Percentiles rank a stretch among this genome's conserved stretches.
phyloP scores from a whole-genome alignment of 1,140 invertebrate genomes.

The Drosophila paulistorum region DNA sequence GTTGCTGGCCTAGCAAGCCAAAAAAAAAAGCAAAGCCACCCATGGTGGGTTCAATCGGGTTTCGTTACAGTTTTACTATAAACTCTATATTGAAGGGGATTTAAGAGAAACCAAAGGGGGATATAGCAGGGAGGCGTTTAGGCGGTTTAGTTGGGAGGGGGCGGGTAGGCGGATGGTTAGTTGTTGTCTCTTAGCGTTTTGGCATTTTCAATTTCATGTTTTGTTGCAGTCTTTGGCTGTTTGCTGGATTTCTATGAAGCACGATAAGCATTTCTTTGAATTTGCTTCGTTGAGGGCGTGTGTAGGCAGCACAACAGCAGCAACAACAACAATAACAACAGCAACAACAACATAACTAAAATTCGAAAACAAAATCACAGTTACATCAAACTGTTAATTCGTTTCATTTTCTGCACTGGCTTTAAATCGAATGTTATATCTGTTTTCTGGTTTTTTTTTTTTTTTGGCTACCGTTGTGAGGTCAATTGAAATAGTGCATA shows the following conservation, averaged over 20 bases:
- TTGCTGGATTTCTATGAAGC: slow-evolving; percentile 75
- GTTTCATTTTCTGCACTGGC: slow-evolving; percentile 77
- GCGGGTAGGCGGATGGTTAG: slow-evolving; percentile 47
- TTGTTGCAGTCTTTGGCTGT: slow-evolving; percentile 54
- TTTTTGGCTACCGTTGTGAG: slow-evolving; percentile 69
- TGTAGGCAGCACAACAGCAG: slow-evolving; percentile 36
- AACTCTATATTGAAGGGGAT: slow-evolving; percentile 58
- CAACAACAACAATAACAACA: slow-evolving; percentile 7
- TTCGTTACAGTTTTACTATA: slow-evolving; percentile 79
- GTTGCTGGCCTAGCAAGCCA: slow-evolving; percentile 39
- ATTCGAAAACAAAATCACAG: slow-evolving; percentile 64
- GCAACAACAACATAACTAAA: slow-evolving; percentile 16
- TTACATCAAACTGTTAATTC: slow-evolving; percentile 81
- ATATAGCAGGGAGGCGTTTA: not conserved
- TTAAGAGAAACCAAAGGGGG: not conserved
- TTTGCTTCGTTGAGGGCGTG: slow-evolving; percentile 77
- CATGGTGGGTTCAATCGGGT: slow-evolving; percentile 80
- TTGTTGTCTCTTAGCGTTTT: slow-evolving; percentile 78
- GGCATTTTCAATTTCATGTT: slow-evolving; percentile 81
- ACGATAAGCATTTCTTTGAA: slow-evolving; percentile 81
- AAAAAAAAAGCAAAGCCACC: slow-evolving; percentile 63
- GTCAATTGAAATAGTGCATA: slow-evolving; percentile 80
- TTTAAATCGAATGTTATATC: slow-evolving; percentile 30
- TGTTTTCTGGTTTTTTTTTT: slow-evolving; percentile 40
- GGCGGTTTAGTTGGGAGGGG: not conserved